Evolutionary conservation across 2,888 invertebrate species (phyloP).

Genomic region (Andrena marginata): DNA sequence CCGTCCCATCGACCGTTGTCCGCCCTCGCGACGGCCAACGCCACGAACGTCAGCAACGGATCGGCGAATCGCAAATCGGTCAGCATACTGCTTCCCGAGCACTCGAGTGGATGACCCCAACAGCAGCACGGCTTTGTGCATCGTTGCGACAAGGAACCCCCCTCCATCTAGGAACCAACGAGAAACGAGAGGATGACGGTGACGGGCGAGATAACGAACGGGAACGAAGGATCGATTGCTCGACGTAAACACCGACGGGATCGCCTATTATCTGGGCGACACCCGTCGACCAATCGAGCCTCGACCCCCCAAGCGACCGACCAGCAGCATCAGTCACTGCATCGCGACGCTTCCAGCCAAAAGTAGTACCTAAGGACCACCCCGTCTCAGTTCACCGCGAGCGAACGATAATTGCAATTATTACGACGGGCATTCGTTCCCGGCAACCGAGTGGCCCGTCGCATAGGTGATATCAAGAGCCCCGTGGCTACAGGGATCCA

Average conservation of each 20-base stretch:
- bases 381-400: conserved; percentile 2
- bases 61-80: conserved; percentile 81
- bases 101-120: conserved; percentile 81
- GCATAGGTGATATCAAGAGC: not conserved
- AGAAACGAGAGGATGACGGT: not conserved
- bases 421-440: conserved; percentile 3
- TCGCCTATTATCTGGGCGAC: not conserved
- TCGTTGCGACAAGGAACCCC: conserved; percentile 78
- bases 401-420: conserved; percentile 4
- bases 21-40: conserved; percentile 50
- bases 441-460: conserved; percentile 13
- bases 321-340: conserved; percentile 27
- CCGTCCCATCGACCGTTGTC: conserved; percentile 78
- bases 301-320: not conserved
- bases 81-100: conserved; percentile 82
- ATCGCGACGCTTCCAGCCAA: conserved; percentile 23
- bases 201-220: not conserved
- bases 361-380: conserved; percentile 28
- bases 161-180: conserved; percentile 65
- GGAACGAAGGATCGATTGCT: conserved; percentile 6
- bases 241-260: not conserved
- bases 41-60: conserved; percentile 42
- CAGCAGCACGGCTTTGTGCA: conserved; percentile 78
- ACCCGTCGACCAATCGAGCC: conserved; percentile 19
- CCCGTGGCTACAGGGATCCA: not conserved